A percentile compares a stretch with the other conserved stretches of the same genome.
Conservation (phyloP, 2,888 invertebrate genomes). For the Pollenia angustigena region DNA sequence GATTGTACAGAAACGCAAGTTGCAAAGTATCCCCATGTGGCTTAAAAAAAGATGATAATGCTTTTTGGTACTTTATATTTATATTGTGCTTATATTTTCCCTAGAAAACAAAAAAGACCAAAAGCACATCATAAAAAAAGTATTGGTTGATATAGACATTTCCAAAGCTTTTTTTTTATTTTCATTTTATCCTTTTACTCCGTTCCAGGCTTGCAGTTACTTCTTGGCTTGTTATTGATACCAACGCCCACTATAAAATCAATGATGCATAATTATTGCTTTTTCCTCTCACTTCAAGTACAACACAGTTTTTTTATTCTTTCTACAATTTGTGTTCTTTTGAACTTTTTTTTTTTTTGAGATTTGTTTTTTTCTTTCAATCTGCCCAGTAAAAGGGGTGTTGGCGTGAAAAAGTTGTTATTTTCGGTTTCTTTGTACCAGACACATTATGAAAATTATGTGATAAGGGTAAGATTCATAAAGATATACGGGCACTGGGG, state of each 20-base stretch:
- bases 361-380: slow-evolving; percentile 15
- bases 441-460: slow-evolving; percentile 65
- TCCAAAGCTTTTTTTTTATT: background rate
- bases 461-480: slow-evolving; percentile 47
- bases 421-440: slow-evolving; percentile 45
- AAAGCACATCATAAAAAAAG: slow-evolving; percentile 15
- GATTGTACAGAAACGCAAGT: slow-evolving; percentile 38
- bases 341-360: slow-evolving; percentile 19
- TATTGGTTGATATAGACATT: slow-evolving; percentile 50
- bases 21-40: slow-evolving; percentile 71
- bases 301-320: slow-evolving; percentile 6
- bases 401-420: slow-evolving; percentile 61
- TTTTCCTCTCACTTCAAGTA: slow-evolving; percentile 52
- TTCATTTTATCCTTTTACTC: slow-evolving; percentile 36
- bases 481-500: slow-evolving; percentile 7
- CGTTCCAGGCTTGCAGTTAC: slow-evolving; percentile 37
- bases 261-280: slow-evolving; percentile 73
- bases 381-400: slow-evolving; percentile 49
- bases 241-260: slow-evolving; percentile 70
- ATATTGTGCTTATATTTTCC: slow-evolving; percentile 49
- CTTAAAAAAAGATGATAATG: slow-evolving; percentile 66
- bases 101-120: slow-evolving; percentile 1
- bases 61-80: slow-evolving; percentile 70
- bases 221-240: slow-evolving; percentile 65
- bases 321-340: slow-evolving; percentile 34